Evolutionary conservation across 2,797 vertebrate species (phyloP), one percentile per base, ranked within the genome.

Genomic region (Anas capensis): DNA sequence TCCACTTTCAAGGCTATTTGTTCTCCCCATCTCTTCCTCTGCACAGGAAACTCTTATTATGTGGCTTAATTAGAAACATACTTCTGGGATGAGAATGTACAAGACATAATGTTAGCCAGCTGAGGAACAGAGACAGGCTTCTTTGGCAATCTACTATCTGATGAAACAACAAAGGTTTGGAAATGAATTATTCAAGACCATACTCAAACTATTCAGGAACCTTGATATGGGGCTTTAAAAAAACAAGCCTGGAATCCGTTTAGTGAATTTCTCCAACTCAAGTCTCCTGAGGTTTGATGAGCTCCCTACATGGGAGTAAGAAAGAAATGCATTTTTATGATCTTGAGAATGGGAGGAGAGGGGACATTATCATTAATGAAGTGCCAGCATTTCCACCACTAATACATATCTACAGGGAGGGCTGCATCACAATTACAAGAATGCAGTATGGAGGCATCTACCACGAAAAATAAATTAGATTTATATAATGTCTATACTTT

Each of bases 151-250:
- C 88, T 94, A 44, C 87, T 95, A 97, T 97, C 88, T 84, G 91
- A 92, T 94, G 83, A 92, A 95, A 88, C 76, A 97, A 94, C 91
- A 97, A 92, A 93, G 77, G 81, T 95, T 80, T 89, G 78, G 42
- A 75, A 95, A 97, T 97, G 86, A 97, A 97, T 98, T 97, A 96
- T 97, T 97, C 97, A 96, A 90, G 95, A 70, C 53, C 57, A 48
- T n/a, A 17, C 31, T 94, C 72, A 94, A 91, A 96, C 34, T 87
- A 60, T 91, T 96, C 93, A 91, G 89, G 73, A 95, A 78, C 85
- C 68, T 16, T 94, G 92, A 95, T 92, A 96, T 4, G 29, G 62
- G n/a, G 4, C 54, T 96, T 96, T 89, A 92, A 79, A 88, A 85
- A 87, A 96, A 31, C 33, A 84, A 72, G 34, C 46, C 91, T 94